A percentile compares a stretch with the other conserved stretches of the same genome.
These are phyloP conservation scores for Tridacna crocea DNA, from an alignment of 2,888 invertebrate genomes.

Conservation along the genomic window DNA sequence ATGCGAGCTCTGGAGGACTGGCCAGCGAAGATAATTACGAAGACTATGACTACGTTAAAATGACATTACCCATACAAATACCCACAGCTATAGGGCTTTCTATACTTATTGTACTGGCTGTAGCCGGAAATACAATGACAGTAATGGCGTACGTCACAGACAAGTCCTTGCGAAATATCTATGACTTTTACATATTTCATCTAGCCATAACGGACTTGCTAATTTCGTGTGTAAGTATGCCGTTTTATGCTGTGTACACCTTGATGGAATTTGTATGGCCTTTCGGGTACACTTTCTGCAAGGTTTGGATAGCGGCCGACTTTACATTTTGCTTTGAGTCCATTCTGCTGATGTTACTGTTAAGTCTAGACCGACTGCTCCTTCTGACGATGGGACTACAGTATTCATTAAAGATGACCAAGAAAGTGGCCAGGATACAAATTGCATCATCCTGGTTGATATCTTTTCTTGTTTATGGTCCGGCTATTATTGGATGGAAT, in stretches of 20 bases:
- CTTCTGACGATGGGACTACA: conserved; percentile 62
- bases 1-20: neutral
- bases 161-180: conserved; percentile 61
- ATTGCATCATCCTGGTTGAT: conserved; percentile 67
- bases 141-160: conserved; percentile 66
- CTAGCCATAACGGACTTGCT: conserved; percentile 71
- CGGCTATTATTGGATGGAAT: conserved; percentile 71
- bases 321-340: conserved; percentile 69
- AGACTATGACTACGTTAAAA: conserved; percentile 26
- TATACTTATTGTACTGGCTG: conserved; percentile 58
- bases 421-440: conserved; percentile 42
- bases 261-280: conserved; percentile 64
- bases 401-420: conserved; percentile 63
- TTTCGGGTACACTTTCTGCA: conserved; percentile 69
- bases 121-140: conserved; percentile 67
- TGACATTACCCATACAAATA: conserved; percentile 35
- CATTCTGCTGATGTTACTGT: conserved; percentile 65
- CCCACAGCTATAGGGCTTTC: conserved; percentile 52
- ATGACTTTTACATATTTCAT: conserved; percentile 71
- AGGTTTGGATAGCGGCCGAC: conserved; percentile 62
- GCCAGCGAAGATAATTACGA: neutral
- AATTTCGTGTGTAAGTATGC: conserved; percentile 67
- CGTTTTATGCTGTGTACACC: conserved; percentile 69
- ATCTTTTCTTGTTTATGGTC: conserved; percentile 65
- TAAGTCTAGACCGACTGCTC: conserved; percentile 68